Percentiles rank a stretch among this genome's conserved stretches.
These are phyloP conservation scores for Actinemys pallida DNA, from an alignment of 2,113 vertebrate genomes.

Conservation along the genomic window DNA sequence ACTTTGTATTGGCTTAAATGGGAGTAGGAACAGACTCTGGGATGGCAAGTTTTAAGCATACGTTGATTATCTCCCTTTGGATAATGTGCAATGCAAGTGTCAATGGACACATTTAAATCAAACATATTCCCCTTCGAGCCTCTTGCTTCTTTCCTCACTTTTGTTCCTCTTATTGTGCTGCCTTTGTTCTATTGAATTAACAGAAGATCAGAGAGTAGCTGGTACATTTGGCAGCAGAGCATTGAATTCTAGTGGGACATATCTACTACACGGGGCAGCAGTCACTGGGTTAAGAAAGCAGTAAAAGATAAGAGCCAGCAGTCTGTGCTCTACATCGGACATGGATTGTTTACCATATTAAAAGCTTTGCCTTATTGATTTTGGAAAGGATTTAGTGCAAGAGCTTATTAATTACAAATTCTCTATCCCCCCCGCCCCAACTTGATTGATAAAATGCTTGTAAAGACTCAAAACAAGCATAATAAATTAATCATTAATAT, in stretches of 20 bases:
- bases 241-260: neutral
- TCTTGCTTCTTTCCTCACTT: constrained; percentile 7
- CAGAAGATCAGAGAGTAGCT: neutral
- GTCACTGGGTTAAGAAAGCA: neutral
- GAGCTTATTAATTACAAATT: neutral
- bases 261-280: neutral
- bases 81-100: neutral
- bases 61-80: neutral
- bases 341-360: neutral
- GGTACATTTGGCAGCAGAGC: neutral
- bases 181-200: neutral
- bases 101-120: constrained; percentile 3
- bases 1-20: constrained; percentile 32
- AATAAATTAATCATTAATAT: constrained; percentile 48
- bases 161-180: neutral
- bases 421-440: neutral
- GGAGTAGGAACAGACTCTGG: constrained; percentile 3
- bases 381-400: constrained; percentile 26
- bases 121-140: neutral
- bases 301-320: neutral
- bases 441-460: constrained; percentile 50
- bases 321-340: neutral
- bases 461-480: constrained; percentile 21
- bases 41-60: constrained; percentile 22
- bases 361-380: constrained; percentile 30